phyloP scores from a whole-genome alignment of 2,888 invertebrate species.

The Conops quadrifasciatus region DNA sequence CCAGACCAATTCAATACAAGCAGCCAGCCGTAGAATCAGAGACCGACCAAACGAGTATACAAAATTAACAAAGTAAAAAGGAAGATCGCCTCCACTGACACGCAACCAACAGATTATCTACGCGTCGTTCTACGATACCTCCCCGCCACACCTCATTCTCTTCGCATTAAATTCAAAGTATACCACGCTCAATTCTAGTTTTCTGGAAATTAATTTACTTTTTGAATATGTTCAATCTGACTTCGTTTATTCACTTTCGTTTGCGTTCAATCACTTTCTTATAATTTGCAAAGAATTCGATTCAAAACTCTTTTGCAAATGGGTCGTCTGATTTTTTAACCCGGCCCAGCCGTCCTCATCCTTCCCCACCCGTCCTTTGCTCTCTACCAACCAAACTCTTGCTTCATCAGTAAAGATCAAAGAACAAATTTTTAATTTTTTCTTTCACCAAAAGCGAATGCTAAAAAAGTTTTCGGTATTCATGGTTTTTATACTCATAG shows the following conservation, averaged over 20 bases:
- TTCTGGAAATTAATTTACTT: conserved; percentile 10
- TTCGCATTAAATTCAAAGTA: no score
- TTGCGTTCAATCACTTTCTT: conserved; percentile 17
- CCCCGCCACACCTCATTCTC: no score
- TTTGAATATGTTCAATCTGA: conserved; percentile 12
- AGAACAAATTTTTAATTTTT: conserved; percentile 25
- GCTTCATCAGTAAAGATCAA: conserved; percentile 20
- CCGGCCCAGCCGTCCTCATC: no score
- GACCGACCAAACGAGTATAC: no score
- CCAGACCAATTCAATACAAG: no score
- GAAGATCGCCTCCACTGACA: no score
- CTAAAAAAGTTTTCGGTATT: background rate
- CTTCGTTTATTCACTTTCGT: background rate
- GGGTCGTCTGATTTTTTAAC: background rate
- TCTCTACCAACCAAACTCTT: background rate
- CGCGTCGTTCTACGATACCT: background rate
- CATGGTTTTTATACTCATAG: background rate
- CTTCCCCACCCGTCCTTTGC: background rate
- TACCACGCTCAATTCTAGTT: conserved; percentile 10
- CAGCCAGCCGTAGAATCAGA: no score
- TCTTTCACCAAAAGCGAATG: conserved; percentile 2
- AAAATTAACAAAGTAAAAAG: no score
- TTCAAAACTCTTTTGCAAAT: background rate
- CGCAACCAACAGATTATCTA: background rate
- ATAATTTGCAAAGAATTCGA: conserved; percentile 30